phyloP scores from a whole-genome alignment of 2,888 invertebrate species.

The Cyaniris semiargus region DNA sequence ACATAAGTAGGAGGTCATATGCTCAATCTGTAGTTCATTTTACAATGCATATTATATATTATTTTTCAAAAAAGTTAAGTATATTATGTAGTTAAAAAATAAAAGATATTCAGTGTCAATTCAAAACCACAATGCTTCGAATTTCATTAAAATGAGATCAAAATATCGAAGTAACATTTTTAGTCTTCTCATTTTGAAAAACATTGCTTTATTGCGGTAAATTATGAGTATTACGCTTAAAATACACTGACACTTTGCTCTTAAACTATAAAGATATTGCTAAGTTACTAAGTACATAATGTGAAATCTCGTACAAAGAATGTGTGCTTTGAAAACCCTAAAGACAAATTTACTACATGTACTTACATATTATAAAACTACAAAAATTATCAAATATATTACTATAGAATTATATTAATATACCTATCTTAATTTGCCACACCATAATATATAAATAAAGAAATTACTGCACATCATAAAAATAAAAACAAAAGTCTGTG shows the following conservation, averaged over 20 bases:
- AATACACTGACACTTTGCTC: constrained; percentile 19
- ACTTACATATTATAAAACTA: constrained; percentile 15
- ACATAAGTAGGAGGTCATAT: too few species aligned
- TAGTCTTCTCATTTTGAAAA: not conserved
- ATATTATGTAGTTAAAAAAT: not conserved
- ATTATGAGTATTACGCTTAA: constrained; percentile 31
- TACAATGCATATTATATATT: too few species aligned
- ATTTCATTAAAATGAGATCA: constrained; percentile 11
- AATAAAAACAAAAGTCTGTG: not conserved
- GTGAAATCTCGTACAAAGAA: not conserved
- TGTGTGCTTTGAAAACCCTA: not conserved
- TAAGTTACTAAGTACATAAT: constrained; percentile 32
- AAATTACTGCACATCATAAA: not conserved
- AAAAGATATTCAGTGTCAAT: not conserved
- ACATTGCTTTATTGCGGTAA: constrained; percentile 7
- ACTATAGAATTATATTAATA: constrained; percentile 6
- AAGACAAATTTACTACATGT: constrained; percentile 14
- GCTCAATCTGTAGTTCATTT: too few species aligned
- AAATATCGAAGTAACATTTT: not conserved
- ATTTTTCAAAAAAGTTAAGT: not conserved
- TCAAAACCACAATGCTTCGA: not conserved
- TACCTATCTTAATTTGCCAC: constrained; percentile 12
- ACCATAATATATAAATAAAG: not conserved
- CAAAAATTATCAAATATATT: constrained; percentile 13
- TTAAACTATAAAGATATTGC: constrained; percentile 31